Evolutionary conservation across 2,113 vertebrate species (phyloP), one percentile per base, ranked within the genome.

Genomic region (Cathartes aura): DNA sequence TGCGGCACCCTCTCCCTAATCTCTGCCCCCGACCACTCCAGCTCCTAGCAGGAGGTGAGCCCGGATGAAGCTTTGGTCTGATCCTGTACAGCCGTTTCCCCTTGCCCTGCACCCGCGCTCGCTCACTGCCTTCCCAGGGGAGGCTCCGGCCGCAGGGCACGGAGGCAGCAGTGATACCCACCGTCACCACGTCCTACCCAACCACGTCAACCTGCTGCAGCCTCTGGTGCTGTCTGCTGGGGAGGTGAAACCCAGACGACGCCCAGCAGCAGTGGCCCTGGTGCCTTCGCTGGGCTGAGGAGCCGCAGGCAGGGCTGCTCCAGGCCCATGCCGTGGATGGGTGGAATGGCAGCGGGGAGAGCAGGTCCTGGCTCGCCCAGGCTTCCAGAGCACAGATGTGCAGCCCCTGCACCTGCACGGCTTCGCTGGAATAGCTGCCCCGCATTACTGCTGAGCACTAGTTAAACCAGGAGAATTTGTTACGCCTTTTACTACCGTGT

Each of bases 311-410:
- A 2, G 34, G 66, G 27, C 62, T 70, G 29, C 40, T 68, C 29
- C 36, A 14, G 19, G 22, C 22, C 5, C 0, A 4, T 59, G 21
- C 10, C 3, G 2, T 6, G 55, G 62, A 1, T 42, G 68, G 5
- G 3, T 16, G 29, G 52, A 9, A 4, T 9, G 42, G 48, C 15
- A 6, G 20, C 1, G 24, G 14, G 13, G 23, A 29, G 15, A 58
- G 34, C 48, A 32, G 34, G 72, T 30, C 21, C 29, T 40, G 78
- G 15, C 53, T 36, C 2, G 0, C 12, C 18, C 1, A 1, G 22
- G 34, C 23, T 38, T 38, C 34, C n/a, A 9, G 40, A n/a, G 12
- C 26, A 5, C 19, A 6, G 3, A 4, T 19, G 40, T 19, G 11
- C 42, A 9, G 24, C 30, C 68, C 40, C 11, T 22, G 50, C 17